Evolutionary conservation across 2,888 invertebrate genomes (phyloP), one percentile per base, ranked within the genome.

Genomic region (Ellobium chinense): DNA sequence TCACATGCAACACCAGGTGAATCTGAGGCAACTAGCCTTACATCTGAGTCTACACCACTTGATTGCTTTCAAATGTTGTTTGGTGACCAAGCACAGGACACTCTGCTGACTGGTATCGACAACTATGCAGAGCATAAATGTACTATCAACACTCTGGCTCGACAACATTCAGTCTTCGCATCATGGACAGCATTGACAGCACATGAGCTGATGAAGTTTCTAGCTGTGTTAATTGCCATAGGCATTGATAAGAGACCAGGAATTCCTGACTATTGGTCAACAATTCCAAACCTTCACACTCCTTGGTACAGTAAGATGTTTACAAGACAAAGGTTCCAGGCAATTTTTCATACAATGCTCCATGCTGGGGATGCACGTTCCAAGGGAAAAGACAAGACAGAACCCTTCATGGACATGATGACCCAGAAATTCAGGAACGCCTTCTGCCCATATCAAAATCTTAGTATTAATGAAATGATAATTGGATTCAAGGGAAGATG

Each of bases 401-500:
- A 73, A 34, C 72, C 60, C 1, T 73, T 73, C 24, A 4, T 73
- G 24, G 31, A 73, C 21, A 58, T n/a, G 34, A 2, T 73, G 4
- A 4, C 37, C 2, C 1, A 2, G 14, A 58, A 34, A 24, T 73
- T 73, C 21, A 58, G 37, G 58, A 12, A 31, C 34, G 72, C 62
- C 9, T 62, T 72, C 24, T 72, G 37, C n/a, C 72, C 58, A n/a
- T 72, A 24, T 39, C 21, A 72, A n/a, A 27, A 76, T 7, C 76
- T 66, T 29, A 14, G 2, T 27, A 54, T 69, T n/a, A 39, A 69
- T 39, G 69, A 69, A 27, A 46, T 46, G 46, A 18, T 46, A 12
- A 46, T 46, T 12, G 46, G 18, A 12, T 46, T 46, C 46, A 46
- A 46, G 18, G 46, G 68, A 2, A 68, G 68, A 29, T 68, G 46